Percentiles rank a stretch among this genome's conserved stretches.
Evolutionary conservation across 2,797 vertebrate genomes (phyloP).

Genomic region (Tarsius wallacei): DNA sequence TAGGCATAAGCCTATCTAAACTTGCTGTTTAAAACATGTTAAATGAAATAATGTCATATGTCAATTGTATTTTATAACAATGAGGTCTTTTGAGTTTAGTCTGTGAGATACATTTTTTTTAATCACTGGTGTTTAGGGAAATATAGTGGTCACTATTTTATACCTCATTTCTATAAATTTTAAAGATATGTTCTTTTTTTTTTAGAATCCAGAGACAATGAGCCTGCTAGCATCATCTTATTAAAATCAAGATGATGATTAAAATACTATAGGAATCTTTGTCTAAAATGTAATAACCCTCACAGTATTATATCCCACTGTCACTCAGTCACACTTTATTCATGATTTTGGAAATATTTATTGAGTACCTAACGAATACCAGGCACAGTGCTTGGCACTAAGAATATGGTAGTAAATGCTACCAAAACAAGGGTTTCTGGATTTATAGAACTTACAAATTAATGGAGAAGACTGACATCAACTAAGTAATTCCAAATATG

Average conservation of each 20-base stretch:
- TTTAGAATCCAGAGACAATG: background rate
- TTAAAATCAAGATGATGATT: background rate
- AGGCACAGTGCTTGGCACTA: background rate
- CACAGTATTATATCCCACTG: background rate
- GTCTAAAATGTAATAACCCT: background rate
- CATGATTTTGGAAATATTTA: background rate
- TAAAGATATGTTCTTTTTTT: background rate
- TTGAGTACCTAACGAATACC: background rate
- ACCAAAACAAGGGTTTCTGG: background rate
- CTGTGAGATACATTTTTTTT: background rate
- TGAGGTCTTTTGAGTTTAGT: constrained; percentile 3
- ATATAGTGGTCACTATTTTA: background rate
- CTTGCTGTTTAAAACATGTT: background rate
- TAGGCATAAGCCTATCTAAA: background rate
- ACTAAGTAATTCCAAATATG: constrained; percentile 8
- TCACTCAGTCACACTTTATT: background rate
- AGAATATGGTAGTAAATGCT: background rate
- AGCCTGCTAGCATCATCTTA: background rate
- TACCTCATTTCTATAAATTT: background rate
- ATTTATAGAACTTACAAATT: background rate
- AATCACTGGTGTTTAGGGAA: background rate
- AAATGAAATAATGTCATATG: background rate
- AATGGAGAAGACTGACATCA: background rate
- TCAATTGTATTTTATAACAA: background rate
- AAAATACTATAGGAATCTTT: background rate